Evolutionary conservation across 2,113 vertebrate species (phyloP).

Genomic region (Thunnus thynnus): DNA sequence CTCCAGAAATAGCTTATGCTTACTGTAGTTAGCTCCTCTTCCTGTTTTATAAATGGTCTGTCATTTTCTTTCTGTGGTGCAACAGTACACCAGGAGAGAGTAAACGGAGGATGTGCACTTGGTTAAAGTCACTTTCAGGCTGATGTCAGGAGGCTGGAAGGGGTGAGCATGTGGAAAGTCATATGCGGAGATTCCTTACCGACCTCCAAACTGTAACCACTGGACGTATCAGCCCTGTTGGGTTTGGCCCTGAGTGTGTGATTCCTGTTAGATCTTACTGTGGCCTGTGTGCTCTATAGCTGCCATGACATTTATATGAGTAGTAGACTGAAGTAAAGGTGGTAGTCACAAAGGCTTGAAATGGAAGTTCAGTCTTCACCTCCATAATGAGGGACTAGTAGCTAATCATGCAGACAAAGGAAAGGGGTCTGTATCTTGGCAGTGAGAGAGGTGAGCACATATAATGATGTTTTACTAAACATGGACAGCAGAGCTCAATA

Average conservation of each 20-base stretch:
- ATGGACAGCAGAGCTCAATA: constrained; percentile 22
- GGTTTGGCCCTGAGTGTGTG: constrained; percentile 45
- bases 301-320: constrained; percentile 75
- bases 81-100: constrained; percentile 65
- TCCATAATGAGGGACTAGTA: constrained; percentile 59
- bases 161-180: constrained; percentile 49
- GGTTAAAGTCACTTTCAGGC: constrained; percentile 67
- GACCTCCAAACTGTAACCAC: constrained; percentile 40
- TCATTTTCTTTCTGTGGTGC: constrained; percentile 71
- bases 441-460: constrained; percentile 19
- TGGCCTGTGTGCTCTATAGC: constrained; percentile 54
- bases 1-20: constrained; percentile 78
- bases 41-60: constrained; percentile 77
- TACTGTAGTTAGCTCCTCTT: constrained; percentile 75
- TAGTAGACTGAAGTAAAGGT: constrained; percentile 74
- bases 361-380: constrained; percentile 62
- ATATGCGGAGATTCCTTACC: constrained; percentile 26
- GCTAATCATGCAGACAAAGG: constrained; percentile 70
- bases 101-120: constrained; percentile 60
- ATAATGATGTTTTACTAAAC: constrained; percentile 60
- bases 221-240: constrained; percentile 25
- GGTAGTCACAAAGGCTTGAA: constrained; percentile 72
- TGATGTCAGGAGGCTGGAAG: constrained; percentile 46
- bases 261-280: constrained; percentile 49
- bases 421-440: constrained; percentile 43